phyloP scores from a whole-genome alignment of 1,140 invertebrate species.

The Lordiphosa mommai region DNA sequence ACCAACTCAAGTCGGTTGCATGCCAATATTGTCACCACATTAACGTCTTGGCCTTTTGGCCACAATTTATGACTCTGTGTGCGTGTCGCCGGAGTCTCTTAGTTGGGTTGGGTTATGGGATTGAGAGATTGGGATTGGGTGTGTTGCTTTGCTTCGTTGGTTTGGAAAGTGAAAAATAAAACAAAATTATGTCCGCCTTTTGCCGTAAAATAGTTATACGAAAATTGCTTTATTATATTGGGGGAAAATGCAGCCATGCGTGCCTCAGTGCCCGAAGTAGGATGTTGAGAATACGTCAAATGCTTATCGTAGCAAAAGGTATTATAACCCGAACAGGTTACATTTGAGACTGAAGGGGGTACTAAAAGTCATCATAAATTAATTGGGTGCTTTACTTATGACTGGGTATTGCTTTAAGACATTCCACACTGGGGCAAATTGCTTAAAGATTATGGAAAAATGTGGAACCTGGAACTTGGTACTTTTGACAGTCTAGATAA shows the following conservation, averaged over 20 bases:
- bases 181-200: conserved; percentile 73
- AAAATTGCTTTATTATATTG: conserved; percentile 67
- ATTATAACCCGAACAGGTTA: conserved; percentile 5
- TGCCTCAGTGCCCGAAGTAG: conserved; percentile 24
- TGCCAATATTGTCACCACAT: conserved; percentile 77
- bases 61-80: conserved; percentile 70
- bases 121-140: conserved; percentile 6
- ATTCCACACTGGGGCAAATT: no score
- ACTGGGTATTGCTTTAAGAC: no score
- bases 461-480: no score
- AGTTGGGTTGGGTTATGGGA: conserved; percentile 9
- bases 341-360: conserved; percentile 3
- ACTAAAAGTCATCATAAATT: conserved; percentile 36
- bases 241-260: conserved; percentile 24
- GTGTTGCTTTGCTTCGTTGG: conserved; percentile 19
- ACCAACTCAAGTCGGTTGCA: conserved; percentile 48
- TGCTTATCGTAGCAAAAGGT: conserved; percentile 19
- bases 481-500: no score
- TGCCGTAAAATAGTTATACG: conserved; percentile 64
- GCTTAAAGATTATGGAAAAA: no score
- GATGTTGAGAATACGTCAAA: conserved; percentile 16
- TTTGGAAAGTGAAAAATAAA: conserved; percentile 77
- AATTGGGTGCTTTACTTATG: no score
- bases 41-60: conserved; percentile 75
- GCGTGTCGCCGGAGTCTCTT: conserved; percentile 34